Conservation (phyloP, 2,797 vertebrate species). For the Streptopelia turtur region DNA sequence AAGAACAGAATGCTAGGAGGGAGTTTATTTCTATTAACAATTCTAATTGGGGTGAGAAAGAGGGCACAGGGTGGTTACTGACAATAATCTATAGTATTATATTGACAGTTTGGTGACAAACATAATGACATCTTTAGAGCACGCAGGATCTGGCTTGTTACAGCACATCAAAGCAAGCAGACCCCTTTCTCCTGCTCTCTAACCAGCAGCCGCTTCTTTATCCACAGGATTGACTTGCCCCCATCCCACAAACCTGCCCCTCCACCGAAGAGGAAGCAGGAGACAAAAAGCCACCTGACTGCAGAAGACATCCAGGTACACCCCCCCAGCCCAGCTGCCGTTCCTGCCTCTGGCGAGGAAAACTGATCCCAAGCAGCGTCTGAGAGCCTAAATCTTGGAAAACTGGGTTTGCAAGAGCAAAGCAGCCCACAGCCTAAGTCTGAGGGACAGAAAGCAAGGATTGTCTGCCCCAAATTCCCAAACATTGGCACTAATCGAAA, state of each 20-base stretch:
- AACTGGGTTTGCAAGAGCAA: not conserved
- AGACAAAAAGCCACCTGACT: slow-evolving; percentile 86
- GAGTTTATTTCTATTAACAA: slow-evolving; percentile 12
- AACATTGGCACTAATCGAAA: not conserved
- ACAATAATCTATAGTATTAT: not conserved
- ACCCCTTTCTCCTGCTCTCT: not conserved
- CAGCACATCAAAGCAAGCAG: not conserved
- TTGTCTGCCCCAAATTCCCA: not conserved
- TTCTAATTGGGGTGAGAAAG: not conserved
- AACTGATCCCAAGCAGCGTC: not conserved
- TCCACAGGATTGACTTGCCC: slow-evolving; percentile 85
- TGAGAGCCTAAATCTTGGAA: not conserved
- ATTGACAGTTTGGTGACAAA: not conserved
- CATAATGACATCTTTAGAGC: not conserved
- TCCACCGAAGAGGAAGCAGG: slow-evolving; percentile 86
- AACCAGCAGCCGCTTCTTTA: not conserved
- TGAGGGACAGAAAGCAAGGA: not conserved
- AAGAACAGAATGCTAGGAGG: not conserved
- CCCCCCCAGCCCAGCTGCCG: too few relatives aligned
- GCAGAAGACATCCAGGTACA: slow-evolving; percentile 90
- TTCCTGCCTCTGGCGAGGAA: not conserved
- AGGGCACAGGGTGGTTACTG: not conserved
- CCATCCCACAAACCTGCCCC: slow-evolving; percentile 87
- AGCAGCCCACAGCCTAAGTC: not conserved
- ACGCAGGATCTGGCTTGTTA: not conserved